phyloP scores from a whole-genome alignment of 2,888 invertebrate genomes.

The Holacanthella duospinosa region DNA sequence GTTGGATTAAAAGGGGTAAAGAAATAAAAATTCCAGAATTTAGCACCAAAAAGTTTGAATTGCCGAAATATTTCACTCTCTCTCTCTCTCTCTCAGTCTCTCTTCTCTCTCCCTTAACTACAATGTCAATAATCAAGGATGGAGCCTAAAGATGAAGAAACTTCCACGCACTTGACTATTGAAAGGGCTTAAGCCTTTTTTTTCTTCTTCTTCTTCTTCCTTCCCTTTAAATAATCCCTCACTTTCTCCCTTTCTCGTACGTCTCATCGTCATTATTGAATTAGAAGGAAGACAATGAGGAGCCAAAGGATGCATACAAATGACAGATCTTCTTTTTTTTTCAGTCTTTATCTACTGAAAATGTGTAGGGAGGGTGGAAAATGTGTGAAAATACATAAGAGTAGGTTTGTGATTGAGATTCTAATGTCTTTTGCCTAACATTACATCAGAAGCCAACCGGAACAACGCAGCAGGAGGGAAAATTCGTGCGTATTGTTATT shows the following conservation, averaged over 20 bases:
- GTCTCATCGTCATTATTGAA: constrained; percentile 30
- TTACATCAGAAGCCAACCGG: neutral
- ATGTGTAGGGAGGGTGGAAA: no score
- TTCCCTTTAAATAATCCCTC: neutral
- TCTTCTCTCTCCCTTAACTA: neutral
- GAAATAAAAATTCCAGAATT: neutral
- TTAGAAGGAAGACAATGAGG: constrained; percentile 32
- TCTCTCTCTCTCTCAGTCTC: no score
- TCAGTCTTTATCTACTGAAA: no score
- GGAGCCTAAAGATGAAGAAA: neutral
- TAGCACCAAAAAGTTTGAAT: no score
- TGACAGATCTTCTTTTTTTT: constrained; percentile 17
- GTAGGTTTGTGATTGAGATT: neutral
- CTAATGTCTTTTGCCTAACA: neutral
- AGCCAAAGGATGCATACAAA: constrained; percentile 32
- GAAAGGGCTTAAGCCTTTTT: neutral
- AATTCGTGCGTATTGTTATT: neutral
- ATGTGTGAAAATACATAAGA: no score
- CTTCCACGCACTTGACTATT: neutral
- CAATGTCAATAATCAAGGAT: neutral
- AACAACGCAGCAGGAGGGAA: neutral
- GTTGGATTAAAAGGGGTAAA: no score
- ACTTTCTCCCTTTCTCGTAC: neutral
- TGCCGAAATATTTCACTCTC: no score
- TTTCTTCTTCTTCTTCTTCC: neutral